These are phyloP conservation scores for Pseudomyrmex flavicornis DNA, from an alignment of 1,140 invertebrate genomes.

Conservation along the genomic window DNA sequence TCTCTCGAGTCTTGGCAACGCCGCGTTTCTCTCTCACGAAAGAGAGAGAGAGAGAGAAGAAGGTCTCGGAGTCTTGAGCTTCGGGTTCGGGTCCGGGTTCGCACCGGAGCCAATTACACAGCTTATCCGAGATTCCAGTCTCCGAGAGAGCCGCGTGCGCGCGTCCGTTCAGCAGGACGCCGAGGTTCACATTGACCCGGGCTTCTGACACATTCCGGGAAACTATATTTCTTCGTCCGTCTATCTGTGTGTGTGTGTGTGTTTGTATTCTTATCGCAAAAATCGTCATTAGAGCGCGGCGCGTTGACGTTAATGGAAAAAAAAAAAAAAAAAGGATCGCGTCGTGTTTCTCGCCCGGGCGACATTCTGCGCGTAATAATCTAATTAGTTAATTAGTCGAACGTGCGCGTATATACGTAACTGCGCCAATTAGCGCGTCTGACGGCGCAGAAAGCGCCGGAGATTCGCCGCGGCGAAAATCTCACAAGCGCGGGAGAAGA, in stretches of 20 bases:
- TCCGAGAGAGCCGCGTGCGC: not conserved
- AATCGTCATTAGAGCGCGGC: not conserved
- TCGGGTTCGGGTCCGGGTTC: slow-evolving; percentile 17
- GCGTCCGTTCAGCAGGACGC: not conserved
- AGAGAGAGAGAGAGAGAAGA: not conserved
- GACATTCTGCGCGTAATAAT: slow-evolving; percentile 44
- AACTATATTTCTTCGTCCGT: not conserved
- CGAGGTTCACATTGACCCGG: slow-evolving; percentile 2
- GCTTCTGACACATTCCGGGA: not conserved
- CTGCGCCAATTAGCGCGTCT: slow-evolving; percentile 62
- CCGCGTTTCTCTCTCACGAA: slow-evolving; percentile 23
- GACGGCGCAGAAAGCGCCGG: slow-evolving; percentile 24
- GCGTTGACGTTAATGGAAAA: not conserved
- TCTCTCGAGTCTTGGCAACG: not conserved
- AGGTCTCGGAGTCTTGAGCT: slow-evolving; percentile 17
- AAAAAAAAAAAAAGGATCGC: not conserved
- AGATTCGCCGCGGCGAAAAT: slow-evolving; percentile 29
- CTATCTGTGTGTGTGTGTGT: too few species aligned
- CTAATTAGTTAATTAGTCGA: slow-evolving; percentile 69
- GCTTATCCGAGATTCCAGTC: slow-evolving; percentile 38
- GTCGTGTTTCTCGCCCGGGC: not conserved
- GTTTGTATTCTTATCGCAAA: not conserved
- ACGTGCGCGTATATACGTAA: slow-evolving; percentile 23
- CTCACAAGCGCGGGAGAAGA: not conserved
- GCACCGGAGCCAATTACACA: slow-evolving; percentile 62